Percentiles rank a stretch among this genome's conserved stretches.
Conservation (phyloP, 2,888 invertebrate genomes). For the Pteria penguin region DNA sequence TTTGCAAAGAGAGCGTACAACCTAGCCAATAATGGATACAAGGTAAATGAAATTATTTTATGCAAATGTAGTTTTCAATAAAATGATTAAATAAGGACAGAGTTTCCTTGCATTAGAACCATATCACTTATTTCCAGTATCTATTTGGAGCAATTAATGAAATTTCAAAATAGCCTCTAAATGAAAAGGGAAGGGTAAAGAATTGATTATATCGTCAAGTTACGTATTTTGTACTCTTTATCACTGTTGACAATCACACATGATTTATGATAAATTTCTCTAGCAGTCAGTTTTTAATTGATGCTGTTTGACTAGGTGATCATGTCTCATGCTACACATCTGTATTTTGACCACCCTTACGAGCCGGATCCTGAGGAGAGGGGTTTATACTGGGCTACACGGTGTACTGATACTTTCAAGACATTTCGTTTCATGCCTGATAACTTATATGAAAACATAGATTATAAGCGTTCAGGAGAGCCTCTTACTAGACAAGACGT, state of each 20-base stretch:
- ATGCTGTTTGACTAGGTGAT: conserved; percentile 67
- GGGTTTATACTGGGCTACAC: conserved; percentile 77
- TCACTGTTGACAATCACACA: no score
- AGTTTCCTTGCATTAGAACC: no score
- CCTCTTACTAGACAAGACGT: conserved; percentile 56
- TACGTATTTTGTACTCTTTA: no score
- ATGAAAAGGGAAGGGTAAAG: no score
- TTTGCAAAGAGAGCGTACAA: conserved; percentile 57
- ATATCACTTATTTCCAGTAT: no score
- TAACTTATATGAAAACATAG: conserved; percentile 63
- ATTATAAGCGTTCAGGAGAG: conserved; percentile 62
- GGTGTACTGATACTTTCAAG: conserved; percentile 72
- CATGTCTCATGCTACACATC: conserved; percentile 70
- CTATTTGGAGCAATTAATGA: no score
- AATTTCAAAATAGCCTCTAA: no score
- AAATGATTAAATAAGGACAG: no score
- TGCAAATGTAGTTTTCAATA: no score
- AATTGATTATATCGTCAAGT: no score
- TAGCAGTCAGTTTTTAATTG: no score
- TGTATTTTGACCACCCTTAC: conserved; percentile 74
- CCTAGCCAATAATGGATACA: conserved; percentile 69
- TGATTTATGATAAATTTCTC: no score
- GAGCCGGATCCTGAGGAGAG: conserved; percentile 75
- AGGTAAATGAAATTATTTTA: conserved; percentile 51
- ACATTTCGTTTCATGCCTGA: conserved; percentile 70